Evolutionary conservation across 2,113 vertebrate genomes (phyloP), one percentile per base, ranked within the genome.

Genomic region (Guaruba guarouba): DNA sequence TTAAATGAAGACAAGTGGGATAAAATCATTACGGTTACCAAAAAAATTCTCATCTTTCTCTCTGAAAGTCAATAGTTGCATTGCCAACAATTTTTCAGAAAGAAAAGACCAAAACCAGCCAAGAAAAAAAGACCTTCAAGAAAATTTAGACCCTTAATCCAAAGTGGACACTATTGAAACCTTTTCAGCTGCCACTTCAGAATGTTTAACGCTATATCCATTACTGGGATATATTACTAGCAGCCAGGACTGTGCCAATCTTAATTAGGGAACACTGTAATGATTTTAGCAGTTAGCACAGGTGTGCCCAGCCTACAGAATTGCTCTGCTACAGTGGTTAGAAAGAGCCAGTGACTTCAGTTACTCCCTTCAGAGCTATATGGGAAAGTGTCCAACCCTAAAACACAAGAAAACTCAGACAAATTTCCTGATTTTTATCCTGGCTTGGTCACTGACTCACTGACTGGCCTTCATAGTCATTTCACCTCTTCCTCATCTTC

Each of bases 1-100:
- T 96, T 97, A 96, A 89, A 87, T 10, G 48, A 96, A 97, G 81
- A 93, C 92, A 97, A 97, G 82, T 80, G 91, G 88, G 86, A 96
- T 96, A 97, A 97, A 97, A 97, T 96, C 37, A 33, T 93, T 97
- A 86, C 3, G 4, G 46, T 93, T 92, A 90, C 80, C 7, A 73
- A 82, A 96, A 95, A 74, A 95, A 11, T n/a, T 44, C 63, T 83
- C 37, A 63, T 92, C 61, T 44, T 83, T 81, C 39, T 92, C 82
- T 91, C 86, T 83, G 94, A 71, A 92, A 96, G 84, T 86, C 66
- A 96, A 86, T 81, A 93, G 80, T 22, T 88, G 29, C 33, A 18
- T 17, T 76, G 66, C 52, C 44, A 91, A 86, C 35, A 44, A 1
- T 73, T n/a, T 83, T 54, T 51, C 15, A 17, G 9, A 48, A 46